Conservation (phyloP, 2,888 invertebrate genomes). For the Pyrocoelia pectoralis region DNA sequence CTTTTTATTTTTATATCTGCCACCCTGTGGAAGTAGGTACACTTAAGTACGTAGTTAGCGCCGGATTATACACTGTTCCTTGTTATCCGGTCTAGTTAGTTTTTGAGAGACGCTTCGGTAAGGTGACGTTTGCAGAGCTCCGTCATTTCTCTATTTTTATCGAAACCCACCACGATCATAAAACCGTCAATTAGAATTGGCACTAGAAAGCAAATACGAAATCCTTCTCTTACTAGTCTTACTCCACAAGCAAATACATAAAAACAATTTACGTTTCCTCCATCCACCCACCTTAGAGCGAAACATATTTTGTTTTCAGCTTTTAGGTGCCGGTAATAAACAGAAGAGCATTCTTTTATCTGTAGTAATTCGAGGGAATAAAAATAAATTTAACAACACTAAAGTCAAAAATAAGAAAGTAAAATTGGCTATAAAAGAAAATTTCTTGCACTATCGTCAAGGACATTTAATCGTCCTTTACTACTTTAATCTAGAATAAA, state of each 20-base stretch:
- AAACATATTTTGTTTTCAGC: slow-evolving; percentile 19
- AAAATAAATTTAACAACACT: slow-evolving; percentile 25
- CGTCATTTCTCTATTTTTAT: background rate
- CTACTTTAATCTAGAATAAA: slow-evolving; percentile 37
- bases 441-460: slow-evolving; percentile 28
- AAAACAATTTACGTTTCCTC: slow-evolving; percentile 2
- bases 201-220: background rate
- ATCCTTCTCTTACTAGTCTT: background rate
- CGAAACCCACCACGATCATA: background rate
- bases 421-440: slow-evolving; percentile 23
- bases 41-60: slow-evolving; percentile 33
- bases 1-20: slow-evolving; percentile 35
- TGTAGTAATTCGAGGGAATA: slow-evolving; percentile 18
- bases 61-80: slow-evolving; percentile 30
- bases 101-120: slow-evolving; percentile 26
- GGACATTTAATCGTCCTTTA: slow-evolving; percentile 25
- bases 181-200: slow-evolving; percentile 4
- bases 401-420: slow-evolving; percentile 26
- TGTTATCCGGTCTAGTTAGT: slow-evolving; percentile 32
- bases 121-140: background rate
- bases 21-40: slow-evolving; percentile 25
- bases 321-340: slow-evolving; percentile 22
- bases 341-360: slow-evolving; percentile 22
- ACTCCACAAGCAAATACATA: background rate
- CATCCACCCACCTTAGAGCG: background rate